A percentile compares a stretch with the other conserved stretches of the same genome.
phyloP scores from a whole-genome alignment of 2,888 invertebrate genomes.

The Eupithecia pulchellata region DNA sequence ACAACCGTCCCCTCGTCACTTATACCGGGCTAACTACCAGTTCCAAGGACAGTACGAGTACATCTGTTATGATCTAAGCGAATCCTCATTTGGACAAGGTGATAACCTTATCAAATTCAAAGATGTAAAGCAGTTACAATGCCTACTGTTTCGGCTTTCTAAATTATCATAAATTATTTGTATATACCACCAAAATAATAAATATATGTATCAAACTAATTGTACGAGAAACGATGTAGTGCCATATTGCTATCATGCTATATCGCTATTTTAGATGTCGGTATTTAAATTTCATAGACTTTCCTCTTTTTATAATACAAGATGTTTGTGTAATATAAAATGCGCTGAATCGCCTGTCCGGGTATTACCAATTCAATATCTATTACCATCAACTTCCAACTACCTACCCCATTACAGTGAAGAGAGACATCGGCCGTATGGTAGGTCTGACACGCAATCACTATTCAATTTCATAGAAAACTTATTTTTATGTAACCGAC shows the following conservation, averaged over 20 bases:
- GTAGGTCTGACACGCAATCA: constrained; percentile 72
- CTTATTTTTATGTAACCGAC: constrained; percentile 70
- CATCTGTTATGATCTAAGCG: no score
- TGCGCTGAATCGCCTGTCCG: neutral
- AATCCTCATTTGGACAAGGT: no score
- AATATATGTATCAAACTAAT: no score
- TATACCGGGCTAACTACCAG: no score
- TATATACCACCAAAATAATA: no score
- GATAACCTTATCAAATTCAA: no score
- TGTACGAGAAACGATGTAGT: no score
- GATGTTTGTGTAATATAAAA: neutral
- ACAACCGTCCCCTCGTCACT: no score
- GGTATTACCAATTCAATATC: neutral
- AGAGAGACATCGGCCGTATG: constrained; percentile 74
- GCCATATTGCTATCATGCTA: neutral
- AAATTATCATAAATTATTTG: no score
- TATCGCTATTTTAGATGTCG: neutral
- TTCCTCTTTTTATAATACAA: neutral
- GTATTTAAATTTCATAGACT: neutral
- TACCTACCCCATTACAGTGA: constrained; percentile 66
- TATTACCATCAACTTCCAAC: neutral
- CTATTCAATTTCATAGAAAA: constrained; percentile 80
- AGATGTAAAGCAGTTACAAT: no score
- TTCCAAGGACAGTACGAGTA: no score
- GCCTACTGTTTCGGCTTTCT: no score